These are phyloP conservation scores for Chrysolina americana DNA, from an alignment of 2,888 invertebrate genomes.

Conservation along the genomic window DNA sequence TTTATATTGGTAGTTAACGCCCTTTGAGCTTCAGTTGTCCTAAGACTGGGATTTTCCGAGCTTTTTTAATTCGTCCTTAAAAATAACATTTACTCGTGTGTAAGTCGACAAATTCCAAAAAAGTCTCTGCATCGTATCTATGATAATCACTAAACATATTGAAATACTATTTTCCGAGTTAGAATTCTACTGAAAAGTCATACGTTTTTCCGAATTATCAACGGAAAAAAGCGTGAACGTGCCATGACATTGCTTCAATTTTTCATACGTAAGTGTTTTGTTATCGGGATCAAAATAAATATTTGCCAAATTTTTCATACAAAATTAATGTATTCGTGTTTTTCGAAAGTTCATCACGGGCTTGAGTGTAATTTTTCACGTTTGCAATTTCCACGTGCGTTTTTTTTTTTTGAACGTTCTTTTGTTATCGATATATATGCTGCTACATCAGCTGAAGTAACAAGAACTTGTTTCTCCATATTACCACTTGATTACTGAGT, in stretches of 20 bases:
- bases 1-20: too few relatives aligned
- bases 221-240: not conserved
- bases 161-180: not conserved
- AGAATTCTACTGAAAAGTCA: not conserved
- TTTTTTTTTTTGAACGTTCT: not conserved
- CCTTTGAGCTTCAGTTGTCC: not conserved
- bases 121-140: not conserved
- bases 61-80: not conserved
- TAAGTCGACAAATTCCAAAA: not conserved
- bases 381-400: not conserved
- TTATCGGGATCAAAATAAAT: constrained; percentile 5
- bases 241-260: constrained; percentile 4
- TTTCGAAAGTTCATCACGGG: not conserved
- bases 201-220: not conserved
- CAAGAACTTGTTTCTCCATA: constrained; percentile 29
- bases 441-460: not conserved
- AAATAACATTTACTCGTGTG: not conserved
- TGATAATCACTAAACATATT: not conserved
- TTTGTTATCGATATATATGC: not conserved
- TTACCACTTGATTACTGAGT: constrained; percentile 29
- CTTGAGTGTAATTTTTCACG: not conserved
- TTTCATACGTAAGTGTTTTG: not conserved
- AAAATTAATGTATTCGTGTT: not conserved
- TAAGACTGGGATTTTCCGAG: not conserved
- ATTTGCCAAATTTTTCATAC: constrained; percentile 8